Conservation (phyloP, 2,797 vertebrate species). For the Mergus octosetaceus region DNA sequence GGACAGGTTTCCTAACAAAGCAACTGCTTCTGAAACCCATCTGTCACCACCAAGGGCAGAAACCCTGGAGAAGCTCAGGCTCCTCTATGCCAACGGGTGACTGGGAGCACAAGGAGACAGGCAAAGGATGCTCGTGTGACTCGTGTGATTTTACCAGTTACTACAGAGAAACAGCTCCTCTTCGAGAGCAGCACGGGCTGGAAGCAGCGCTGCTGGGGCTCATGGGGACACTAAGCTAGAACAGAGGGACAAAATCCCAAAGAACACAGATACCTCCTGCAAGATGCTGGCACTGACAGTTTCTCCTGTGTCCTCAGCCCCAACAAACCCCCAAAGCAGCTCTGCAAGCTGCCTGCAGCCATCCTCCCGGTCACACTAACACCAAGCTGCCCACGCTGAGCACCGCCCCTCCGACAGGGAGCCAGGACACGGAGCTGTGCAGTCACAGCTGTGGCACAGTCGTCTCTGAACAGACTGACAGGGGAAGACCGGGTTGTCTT, state of each 20-base stretch:
- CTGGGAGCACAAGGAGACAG: neutral
- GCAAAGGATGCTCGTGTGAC: no score
- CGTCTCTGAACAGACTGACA: neutral
- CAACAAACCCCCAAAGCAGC: neutral
- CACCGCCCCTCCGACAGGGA: fast-evolving
- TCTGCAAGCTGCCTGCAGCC: neutral
- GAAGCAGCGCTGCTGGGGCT: neutral
- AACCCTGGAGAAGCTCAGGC: neutral
- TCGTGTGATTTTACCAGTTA: fast-evolving
- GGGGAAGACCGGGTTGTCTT: neutral
- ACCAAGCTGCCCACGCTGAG: fast-evolving
- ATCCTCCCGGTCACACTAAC: fast-evolving
- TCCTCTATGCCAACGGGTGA: neutral
- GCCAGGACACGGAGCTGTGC: fast-evolving
- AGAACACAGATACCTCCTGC: neutral
- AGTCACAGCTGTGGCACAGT: neutral
- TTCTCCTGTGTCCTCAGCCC: neutral
- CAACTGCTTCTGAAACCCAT: neutral
- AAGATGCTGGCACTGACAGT: neutral
- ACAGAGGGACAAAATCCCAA: neutral
- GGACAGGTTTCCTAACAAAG: neutral
- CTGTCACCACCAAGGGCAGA: neutral
- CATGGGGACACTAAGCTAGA: neutral
- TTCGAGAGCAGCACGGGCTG: neutral
- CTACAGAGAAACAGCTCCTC: neutral